Percentiles rank a stretch among this genome's conserved stretches.
phyloP scores from a whole-genome alignment of 1,140 invertebrate genomes.

The Mactra quadrangularis region DNA sequence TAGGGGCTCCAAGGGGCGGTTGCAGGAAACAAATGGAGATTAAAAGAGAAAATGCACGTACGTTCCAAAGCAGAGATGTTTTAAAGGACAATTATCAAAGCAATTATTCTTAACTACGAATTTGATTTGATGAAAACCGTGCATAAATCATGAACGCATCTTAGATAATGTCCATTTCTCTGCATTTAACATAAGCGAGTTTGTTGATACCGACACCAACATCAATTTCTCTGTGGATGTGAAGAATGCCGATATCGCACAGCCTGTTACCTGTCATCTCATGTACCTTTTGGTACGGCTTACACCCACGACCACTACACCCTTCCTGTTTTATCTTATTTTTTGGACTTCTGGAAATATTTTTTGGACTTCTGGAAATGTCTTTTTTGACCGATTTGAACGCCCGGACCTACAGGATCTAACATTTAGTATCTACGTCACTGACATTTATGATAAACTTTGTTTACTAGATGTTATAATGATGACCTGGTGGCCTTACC shows the following conservation, averaged over 20 bases:
- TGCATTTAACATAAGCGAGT: constrained; percentile 29
- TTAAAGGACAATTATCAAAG: constrained; percentile 23
- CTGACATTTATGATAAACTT: no score
- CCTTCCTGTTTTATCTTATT: no score
- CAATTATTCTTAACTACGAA: no score
- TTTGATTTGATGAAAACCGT: constrained; percentile 1
- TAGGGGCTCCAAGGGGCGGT: constrained; percentile 32
- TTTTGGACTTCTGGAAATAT: no score
- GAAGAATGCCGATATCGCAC: constrained; percentile 30
- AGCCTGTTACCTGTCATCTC: neutral
- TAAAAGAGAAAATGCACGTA: neutral
- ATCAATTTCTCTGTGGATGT: constrained; percentile 29
- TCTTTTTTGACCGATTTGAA: no score
- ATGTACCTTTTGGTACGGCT: constrained; percentile 20
- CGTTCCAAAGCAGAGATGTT: constrained; percentile 3
- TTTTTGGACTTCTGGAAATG: no score
- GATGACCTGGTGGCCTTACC: no score
- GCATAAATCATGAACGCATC: neutral
- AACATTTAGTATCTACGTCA: no score
- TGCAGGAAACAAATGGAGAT: neutral
- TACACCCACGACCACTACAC: no score
- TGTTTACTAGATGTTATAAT: no score
- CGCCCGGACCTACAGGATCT: no score
- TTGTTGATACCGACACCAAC: constrained; percentile 23
- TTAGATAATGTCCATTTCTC: constrained; percentile 35